Percentiles rank a stretch among this genome's conserved stretches.
Evolutionary conservation across 2,113 vertebrate species (phyloP).

Genomic region (Prietella phreatophila): DNA sequence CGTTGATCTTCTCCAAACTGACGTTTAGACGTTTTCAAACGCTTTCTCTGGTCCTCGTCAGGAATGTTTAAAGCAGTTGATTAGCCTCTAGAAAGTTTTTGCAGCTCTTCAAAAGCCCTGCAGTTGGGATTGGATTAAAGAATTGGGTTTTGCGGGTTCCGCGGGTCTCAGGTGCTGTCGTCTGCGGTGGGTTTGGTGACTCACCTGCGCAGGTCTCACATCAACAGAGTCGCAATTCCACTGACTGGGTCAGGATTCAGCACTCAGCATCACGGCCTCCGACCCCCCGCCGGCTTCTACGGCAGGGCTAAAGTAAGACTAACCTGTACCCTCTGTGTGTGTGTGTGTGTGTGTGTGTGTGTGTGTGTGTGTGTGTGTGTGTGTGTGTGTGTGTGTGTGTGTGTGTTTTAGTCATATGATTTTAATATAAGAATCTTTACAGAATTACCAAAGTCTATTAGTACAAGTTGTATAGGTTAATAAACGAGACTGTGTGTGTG

Average conservation of each 20-base stretch:
- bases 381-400: not conserved
- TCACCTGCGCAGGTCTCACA: constrained; percentile 50
- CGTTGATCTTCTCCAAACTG: too few relatives aligned
- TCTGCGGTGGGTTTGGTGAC: constrained; percentile 57
- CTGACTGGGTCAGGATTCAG: constrained; percentile 15
- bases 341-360: not conserved
- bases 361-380: constrained; percentile 16
- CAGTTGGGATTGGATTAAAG: not conserved
- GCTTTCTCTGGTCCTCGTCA: not conserved
- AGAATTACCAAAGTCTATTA: not conserved
- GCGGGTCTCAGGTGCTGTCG: constrained; percentile 53
- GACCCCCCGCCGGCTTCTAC: constrained; percentile 25
- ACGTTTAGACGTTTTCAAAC: not conserved
- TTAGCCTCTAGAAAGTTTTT: not conserved
- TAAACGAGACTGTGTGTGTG: not conserved
- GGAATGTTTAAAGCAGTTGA: not conserved
- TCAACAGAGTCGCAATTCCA: constrained; percentile 46
- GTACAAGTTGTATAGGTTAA: not conserved
- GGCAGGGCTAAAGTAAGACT: constrained; percentile 61
- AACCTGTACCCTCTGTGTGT: not conserved
- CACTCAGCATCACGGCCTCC: constrained; percentile 5
- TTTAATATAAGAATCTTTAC: not conserved
- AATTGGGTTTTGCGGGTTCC: not conserved
- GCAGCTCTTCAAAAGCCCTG: not conserved
- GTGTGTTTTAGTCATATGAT: not conserved